These are phyloP conservation scores for Linyphia triangularis DNA, from an alignment of 2,888 invertebrate species.

Conservation along the genomic window DNA sequence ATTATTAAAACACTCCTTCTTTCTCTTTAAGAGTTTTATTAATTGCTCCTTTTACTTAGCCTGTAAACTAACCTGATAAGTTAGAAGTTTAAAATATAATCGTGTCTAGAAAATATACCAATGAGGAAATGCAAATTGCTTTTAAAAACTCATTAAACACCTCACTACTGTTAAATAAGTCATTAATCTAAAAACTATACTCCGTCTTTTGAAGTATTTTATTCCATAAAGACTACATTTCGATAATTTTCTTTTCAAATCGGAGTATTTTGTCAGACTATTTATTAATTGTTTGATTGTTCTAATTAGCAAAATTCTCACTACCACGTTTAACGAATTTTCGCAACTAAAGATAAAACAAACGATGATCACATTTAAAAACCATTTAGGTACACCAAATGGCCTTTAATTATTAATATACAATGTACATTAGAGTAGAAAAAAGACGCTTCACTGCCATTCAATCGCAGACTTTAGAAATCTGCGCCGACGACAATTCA, in stretches of 20 bases:
- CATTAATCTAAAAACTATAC: background rate
- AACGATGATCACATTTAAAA: conserved; percentile 34
- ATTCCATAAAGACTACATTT: background rate
- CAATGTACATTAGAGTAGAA: conserved; percentile 15
- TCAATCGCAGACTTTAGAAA: conserved; percentile 39
- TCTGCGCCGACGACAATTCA: conserved; percentile 40
- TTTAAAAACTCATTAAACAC: background rate
- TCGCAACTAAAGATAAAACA: conserved; percentile 12
- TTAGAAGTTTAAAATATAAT: no score
- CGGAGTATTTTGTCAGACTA: background rate
- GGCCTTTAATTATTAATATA: conserved; percentile 42
- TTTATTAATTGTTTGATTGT: conserved; percentile 43
- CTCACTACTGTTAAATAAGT: background rate
- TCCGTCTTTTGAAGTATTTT: background rate
- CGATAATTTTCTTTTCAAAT: conserved; percentile 2
- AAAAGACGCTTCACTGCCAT: conserved; percentile 33
- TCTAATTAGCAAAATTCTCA: conserved; percentile 12
- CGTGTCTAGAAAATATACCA: no score
- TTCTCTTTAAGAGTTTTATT: background rate
- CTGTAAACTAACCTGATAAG: no score
- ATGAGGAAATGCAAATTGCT: background rate
- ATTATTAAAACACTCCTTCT: no score
- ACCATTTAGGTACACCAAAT: conserved; percentile 30
- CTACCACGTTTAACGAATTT: background rate
- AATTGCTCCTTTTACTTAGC: background rate